These are phyloP conservation scores for Oryzias dopingdopingensis DNA, from an alignment of 2,797 vertebrate species.

Conservation along the genomic window DNA sequence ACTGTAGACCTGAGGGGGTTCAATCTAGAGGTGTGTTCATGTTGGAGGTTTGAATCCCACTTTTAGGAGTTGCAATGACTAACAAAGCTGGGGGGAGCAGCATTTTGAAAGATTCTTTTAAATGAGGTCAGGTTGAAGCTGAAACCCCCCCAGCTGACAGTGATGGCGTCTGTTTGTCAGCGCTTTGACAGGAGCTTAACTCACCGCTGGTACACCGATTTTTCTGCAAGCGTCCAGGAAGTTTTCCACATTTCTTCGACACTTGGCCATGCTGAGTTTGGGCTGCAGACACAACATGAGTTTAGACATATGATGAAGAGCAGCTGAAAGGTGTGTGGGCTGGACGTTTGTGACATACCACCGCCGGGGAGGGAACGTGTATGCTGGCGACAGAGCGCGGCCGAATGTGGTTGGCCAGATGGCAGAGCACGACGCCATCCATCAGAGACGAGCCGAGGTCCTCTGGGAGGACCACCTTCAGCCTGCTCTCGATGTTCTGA, in stretches of 20 bases:
- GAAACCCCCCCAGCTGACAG: constrained; percentile 37
- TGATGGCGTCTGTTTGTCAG: neutral
- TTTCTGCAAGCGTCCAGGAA: constrained; percentile 94
- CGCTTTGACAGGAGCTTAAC: neutral
- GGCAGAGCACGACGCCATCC: constrained; percentile 95
- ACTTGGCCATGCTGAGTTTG: constrained; percentile 98
- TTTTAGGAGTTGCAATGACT: neutral
- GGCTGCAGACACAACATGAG: constrained; percentile 74
- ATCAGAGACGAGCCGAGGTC: constrained; percentile 91
- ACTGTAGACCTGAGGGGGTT: neutral
- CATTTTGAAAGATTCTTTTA: too few relatives aligned
- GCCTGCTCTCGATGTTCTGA: constrained; percentile 84
- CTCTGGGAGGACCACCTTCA: constrained; percentile 89
- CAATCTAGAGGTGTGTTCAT: constrained; percentile 35
- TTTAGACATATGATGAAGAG: neutral
- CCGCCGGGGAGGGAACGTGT: constrained; percentile 93
- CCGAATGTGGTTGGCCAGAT: constrained; percentile 90
- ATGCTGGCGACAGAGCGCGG: constrained; percentile 91
- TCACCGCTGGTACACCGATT: constrained; percentile 92
- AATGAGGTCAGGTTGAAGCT: neutral
- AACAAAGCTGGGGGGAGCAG: neutral
- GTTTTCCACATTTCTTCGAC: constrained; percentile 95
- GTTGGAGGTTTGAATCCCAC: neutral
- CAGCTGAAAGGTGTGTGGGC: neutral
- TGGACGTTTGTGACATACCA: constrained; percentile 74